Conservation (phyloP, 2,113 vertebrate species). For the Progne subis region DNA sequence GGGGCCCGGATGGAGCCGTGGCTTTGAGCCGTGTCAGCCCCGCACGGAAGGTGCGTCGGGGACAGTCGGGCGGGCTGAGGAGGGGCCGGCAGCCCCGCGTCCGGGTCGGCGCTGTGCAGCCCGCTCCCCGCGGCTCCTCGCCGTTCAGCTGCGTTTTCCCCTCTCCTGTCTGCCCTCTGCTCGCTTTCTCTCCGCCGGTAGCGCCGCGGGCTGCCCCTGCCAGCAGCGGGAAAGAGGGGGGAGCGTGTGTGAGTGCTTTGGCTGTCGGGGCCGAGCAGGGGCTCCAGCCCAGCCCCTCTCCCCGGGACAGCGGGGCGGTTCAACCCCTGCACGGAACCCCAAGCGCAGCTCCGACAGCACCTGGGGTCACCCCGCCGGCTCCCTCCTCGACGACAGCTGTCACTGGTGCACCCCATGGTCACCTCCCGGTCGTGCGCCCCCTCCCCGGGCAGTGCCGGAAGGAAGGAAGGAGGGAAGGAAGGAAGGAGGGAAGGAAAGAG, state of each 20-base stretch:
- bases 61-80: not conserved
- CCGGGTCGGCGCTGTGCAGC: not conserved
- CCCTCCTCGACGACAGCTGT: not conserved
- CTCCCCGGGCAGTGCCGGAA: not conserved
- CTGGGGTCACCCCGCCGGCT: not conserved
- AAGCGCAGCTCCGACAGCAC: too few species aligned
- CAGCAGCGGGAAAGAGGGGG: not conserved
- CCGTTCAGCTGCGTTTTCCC: rapidly evolving
- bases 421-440: not conserved
- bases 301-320: too few species aligned
- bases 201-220: not conserved
- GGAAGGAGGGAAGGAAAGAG: not conserved
- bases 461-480: not conserved
- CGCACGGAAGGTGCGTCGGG: not conserved
- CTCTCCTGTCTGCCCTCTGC: not conserved
- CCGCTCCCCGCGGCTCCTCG: not conserved
- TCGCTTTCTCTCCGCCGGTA: not conserved
- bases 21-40: not conserved
- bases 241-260: not conserved
- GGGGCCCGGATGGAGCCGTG: rapidly evolving
- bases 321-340: too few species aligned
- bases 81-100: not conserved
- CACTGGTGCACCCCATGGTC: not conserved
- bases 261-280: too few species aligned
- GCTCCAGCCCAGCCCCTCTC: not conserved